Percentiles rank a stretch among this genome's conserved stretches.
These are phyloP conservation scores for Peromyscus maniculatus DNA, from an alignment of 2,113 vertebrate species.

Conservation along the genomic window DNA sequence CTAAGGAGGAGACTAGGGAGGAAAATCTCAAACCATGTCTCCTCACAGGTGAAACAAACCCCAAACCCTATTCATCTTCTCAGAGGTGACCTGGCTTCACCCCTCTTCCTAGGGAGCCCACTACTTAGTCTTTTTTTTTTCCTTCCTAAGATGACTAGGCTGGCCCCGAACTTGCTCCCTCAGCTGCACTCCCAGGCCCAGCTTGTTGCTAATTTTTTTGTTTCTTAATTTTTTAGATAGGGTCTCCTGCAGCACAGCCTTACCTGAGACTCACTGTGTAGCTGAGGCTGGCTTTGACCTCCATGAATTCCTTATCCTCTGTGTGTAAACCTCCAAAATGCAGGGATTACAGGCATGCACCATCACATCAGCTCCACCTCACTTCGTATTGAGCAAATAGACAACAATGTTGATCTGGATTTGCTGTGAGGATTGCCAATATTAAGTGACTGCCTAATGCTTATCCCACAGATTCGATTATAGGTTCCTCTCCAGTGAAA, in stretches of 20 bases:
- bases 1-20: slow-evolving; percentile 89
- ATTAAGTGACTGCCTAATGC: slow-evolving; percentile 68
- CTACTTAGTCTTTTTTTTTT: neutral
- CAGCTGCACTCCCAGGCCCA: neutral
- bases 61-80: neutral
- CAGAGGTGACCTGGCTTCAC: neutral
- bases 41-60: neutral
- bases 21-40: slow-evolving; percentile 96
- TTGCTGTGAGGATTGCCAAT: slow-evolving; percentile 76
- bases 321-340: neutral
- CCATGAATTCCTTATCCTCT: neutral
- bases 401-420: slow-evolving; percentile 73
- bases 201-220: neutral
- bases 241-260: neutral
- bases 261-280: neutral
- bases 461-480: slow-evolving; percentile 77
- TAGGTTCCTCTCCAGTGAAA: slow-evolving; percentile 35
- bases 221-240: neutral
- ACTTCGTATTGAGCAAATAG: slow-evolving; percentile 69
- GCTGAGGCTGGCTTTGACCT: neutral
- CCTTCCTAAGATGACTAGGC: neutral
- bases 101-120: neutral
- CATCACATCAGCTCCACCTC: neutral
- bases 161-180: neutral
- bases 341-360: neutral